These are phyloP conservation scores for Prosapia bicincta DNA, from an alignment of 2,888 invertebrate species.

Conservation along the genomic window DNA sequence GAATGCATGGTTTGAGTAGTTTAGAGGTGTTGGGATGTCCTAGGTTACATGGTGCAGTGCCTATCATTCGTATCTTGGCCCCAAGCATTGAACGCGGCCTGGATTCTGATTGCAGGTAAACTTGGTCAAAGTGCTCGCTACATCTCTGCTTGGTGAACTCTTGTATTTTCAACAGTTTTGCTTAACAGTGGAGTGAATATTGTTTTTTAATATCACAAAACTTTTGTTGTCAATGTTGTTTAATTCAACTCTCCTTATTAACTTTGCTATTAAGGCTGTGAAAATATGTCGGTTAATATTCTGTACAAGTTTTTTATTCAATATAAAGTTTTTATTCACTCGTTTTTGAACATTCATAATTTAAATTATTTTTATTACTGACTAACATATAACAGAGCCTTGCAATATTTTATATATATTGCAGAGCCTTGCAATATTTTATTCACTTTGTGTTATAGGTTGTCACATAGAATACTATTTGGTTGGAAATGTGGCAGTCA, in stretches of 20 bases:
- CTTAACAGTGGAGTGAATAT: background rate
- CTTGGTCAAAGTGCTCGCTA: background rate
- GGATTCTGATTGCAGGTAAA: conserved; percentile 28
- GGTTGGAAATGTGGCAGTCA: no score
- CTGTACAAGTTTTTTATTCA: no score
- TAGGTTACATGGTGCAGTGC: conserved; percentile 18
- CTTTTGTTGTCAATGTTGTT: background rate
- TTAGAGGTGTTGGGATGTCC: conserved; percentile 8
- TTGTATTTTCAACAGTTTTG: background rate
- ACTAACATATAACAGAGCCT: no score
- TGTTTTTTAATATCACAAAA: background rate
- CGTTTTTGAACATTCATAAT: no score
- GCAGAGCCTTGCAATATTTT: no score
- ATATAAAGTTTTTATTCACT: no score
- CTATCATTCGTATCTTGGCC: conserved; percentile 24
- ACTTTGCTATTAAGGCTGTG: conserved; percentile 29
- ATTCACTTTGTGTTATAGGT: no score
- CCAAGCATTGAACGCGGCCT: conserved; percentile 26
- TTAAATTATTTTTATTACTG: no score
- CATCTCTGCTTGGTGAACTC: background rate
- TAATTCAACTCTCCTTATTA: background rate
- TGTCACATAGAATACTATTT: no score
- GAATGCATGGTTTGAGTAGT: background rate
- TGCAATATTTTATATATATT: no score
- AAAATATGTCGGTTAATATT: no score